Percentiles rank a stretch among this genome's conserved stretches.
phyloP scores from a whole-genome alignment of 2,113 vertebrate genomes.

The Jaculus jaculus region DNA sequence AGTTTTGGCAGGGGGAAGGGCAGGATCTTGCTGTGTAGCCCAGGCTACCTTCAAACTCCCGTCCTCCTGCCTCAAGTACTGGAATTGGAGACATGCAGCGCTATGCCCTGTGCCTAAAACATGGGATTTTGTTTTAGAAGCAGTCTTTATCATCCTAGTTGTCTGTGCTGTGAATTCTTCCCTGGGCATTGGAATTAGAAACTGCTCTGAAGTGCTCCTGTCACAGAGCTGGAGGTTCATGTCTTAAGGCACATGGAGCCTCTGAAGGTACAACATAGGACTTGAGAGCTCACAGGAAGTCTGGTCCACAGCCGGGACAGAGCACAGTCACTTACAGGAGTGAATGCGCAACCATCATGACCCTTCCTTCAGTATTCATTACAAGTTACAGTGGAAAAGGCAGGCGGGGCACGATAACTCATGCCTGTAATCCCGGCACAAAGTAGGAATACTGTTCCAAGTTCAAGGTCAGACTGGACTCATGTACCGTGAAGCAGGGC shows the following conservation, averaged over 20 bases:
- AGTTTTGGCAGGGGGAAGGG: neutral
- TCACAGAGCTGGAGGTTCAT: neutral
- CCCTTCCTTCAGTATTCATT: neutral
- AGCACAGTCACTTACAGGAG: neutral
- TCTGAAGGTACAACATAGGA: neutral
- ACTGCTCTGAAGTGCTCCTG: neutral
- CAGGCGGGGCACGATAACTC: neutral
- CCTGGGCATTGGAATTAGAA: neutral
- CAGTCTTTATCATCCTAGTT: neutral
- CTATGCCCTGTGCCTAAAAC: too few relatives aligned
- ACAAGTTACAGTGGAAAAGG: constrained; percentile 9
- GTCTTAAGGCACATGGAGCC: neutral
- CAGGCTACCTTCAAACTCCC: too few relatives aligned
- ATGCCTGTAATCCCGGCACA: neutral
- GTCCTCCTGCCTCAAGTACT: neutral
- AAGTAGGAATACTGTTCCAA: neutral
- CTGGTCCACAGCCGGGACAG: neutral
- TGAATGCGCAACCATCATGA: neutral
- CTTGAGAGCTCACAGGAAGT: neutral
- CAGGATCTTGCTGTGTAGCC: neutral
- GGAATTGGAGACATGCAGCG: too few relatives aligned
- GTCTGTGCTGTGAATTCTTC: neutral
- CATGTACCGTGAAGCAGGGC: neutral
- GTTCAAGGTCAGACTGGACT: neutral
- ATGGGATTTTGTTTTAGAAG: neutral